Evolutionary conservation across 2,113 vertebrate genomes (phyloP).

Genomic region (Campylomormyrus numenius): DNA sequence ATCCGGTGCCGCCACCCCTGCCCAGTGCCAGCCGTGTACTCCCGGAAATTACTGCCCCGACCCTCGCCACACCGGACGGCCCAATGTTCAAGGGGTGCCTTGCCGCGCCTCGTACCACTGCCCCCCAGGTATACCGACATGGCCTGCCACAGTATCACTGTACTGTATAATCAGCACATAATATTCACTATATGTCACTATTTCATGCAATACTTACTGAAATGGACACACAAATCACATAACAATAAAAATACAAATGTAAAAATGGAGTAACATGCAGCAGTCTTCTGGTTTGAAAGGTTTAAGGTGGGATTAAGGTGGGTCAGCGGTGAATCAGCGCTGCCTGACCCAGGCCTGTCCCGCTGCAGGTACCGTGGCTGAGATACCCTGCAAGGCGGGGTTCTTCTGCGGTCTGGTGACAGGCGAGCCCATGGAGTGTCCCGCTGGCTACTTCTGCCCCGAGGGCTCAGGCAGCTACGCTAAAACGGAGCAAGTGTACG

Average conservation of each 20-base stretch:
- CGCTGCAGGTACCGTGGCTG: slow-evolving; percentile 66
- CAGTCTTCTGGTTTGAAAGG: neutral
- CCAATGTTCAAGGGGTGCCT: slow-evolving; percentile 66
- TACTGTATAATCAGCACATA: neutral
- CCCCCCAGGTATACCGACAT: slow-evolving; percentile 58
- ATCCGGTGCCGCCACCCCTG: slow-evolving; percentile 63
- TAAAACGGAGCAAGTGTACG: slow-evolving; percentile 69
- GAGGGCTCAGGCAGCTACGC: slow-evolving; percentile 68
- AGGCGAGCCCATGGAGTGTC: slow-evolving; percentile 65
- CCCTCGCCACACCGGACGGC: slow-evolving; percentile 50
- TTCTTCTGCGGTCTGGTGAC: slow-evolving; percentile 70
- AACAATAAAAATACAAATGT: neutral
- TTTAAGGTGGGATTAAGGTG: neutral
- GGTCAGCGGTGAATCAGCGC: neutral
- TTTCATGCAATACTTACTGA: neutral
- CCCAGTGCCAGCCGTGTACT: slow-evolving; percentile 68
- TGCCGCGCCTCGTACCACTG: slow-evolving; percentile 78
- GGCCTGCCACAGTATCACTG: neutral
- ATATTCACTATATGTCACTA: neutral
- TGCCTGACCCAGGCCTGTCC: neutral
- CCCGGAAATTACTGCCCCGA: slow-evolving; percentile 75
- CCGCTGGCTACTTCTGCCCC: slow-evolving; percentile 76
- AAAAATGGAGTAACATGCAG: neutral
- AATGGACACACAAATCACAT: neutral
- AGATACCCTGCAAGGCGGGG: slow-evolving; percentile 70